Base-by-base conservation (phyloP, 1,140 invertebrate species). In the Holcopasites calliopsidis region DNA sequence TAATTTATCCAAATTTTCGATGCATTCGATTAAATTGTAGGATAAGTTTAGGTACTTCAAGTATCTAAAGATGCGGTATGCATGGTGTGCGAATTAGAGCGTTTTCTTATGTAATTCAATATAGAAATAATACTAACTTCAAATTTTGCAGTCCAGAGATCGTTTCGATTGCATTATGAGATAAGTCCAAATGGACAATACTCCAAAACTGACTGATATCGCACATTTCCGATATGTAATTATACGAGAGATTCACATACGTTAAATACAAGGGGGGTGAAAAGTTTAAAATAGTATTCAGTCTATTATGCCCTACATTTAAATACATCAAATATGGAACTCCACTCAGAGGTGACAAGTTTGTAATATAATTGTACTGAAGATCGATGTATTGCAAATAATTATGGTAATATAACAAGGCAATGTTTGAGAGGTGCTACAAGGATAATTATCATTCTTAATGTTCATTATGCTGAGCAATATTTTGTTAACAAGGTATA, bases 301-400 rank as follows among this genome's bases (percentile, higher is more conserved):
- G 55, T 31, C 78, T 66, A 70, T 89, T 89, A 23, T 84, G 77
- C 10, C 84, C 80, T 21, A 70, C 79, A 31, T 89, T 80, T 50
- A 89, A 61, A 50, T 81, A 81, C 42, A 86, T 74, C 26, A 89
- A 76, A 44, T 86, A 87, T 0, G 83, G 79, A 21, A 88, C 47
- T 7, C 60, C 61, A 5, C 71, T 64, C 3, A 89, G 23, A 50
- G 84, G 47, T 16, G 74, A 76, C 26, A 88, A 79, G 69, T 84
- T 76, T 3, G 38, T 55, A 26, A 89, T 66, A 58, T 79, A 73
- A 74, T 89, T 89, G n/a, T 82, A 58, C 5, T 80, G 49, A 18
- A 88, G 54, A 66, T 89, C 84, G 49, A 89, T 62, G 8, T 89
- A 87, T 71, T 87, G 85, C 4, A 88, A 65, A 44, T 87, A 79